Base-by-base conservation (phyloP, 2,797 vertebrate species). In the Cichlasoma orientale region DNA sequence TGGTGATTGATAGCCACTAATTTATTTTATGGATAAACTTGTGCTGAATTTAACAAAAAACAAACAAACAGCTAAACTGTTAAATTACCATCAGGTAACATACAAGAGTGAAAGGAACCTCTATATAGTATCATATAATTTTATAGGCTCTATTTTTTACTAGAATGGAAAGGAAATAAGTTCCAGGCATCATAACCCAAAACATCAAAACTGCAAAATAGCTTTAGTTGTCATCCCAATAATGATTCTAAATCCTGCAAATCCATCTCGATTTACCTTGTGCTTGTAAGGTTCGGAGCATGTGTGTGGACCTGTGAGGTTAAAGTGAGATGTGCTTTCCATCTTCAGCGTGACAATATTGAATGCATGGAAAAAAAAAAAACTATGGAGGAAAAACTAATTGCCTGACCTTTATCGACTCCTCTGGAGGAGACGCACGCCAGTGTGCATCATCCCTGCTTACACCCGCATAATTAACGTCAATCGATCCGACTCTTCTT, bases 381-480 rank as follows among this genome's bases (percentile, higher is more conserved):
- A 53, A 21, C 11, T 27, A 1, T 12, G 54, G 71, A 31, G 56
- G 75, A 63, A 44, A 90, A 90, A 91, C 86, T 89, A 94, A 95
- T 96, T 96, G 96, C 72, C 83, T 96, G 93, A 94, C 92, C 93
- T 96, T 96, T 95, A 96, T 95, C 92, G 96, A 96, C 94, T 92
- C 87, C 89, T 93, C 91, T 94, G 92, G 92, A 95, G 90, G 19
- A 82, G 84, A 85, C 88, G 88, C 88, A 88, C 82, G 58, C 89
- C 83, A 74, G 74, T 58, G 86, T 86, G 84, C 91, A 87, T 74
- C 80, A 59, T 90, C 92, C 90, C 96, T 97, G 93, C 94, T 92
- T 96, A 93, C 93, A 93, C 95, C 91, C 93, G 95, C 95, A 97
- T 97, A 97, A 97, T 97, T 97, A 97, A 95, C 89, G 93, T 94